phyloP scores from a whole-genome alignment of 2,113 vertebrate species.

The Oryctolagus cuniculus region DNA sequence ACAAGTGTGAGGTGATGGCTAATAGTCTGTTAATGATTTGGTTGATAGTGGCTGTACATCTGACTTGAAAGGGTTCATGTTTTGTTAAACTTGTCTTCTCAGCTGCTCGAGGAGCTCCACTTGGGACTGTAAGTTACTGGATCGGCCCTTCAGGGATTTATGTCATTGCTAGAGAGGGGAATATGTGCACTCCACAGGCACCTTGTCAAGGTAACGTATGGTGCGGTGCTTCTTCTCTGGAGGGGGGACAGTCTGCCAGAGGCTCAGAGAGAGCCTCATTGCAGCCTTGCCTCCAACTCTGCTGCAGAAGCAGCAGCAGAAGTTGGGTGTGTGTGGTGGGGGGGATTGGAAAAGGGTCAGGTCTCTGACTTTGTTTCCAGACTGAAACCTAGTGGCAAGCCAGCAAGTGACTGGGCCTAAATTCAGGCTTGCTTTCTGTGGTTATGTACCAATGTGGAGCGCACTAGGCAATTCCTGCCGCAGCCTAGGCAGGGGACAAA shows the following conservation, averaged over 20 bases:
- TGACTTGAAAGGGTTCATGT: constrained; percentile 20
- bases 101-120: constrained; percentile 88
- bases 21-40: not conserved
- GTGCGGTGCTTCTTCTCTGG: constrained; percentile 80
- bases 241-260: not conserved
- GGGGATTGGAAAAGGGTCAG: not conserved
- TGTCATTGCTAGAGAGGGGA: not conserved
- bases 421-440: not conserved
- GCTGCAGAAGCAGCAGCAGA: not conserved
- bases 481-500: not conserved
- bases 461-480: not conserved
- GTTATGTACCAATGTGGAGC: not conserved
- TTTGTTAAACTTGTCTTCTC: constrained; percentile 68
- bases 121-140: constrained; percentile 76
- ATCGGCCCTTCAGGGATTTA: constrained; percentile 49
- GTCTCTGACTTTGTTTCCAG: not conserved
- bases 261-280: not conserved
- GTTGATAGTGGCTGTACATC: not conserved
- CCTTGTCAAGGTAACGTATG: constrained; percentile 76
- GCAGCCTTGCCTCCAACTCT: not conserved
- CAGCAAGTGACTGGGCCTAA: not conserved
- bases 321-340: not conserved
- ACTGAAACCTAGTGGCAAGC: not conserved
- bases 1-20: not conserved
- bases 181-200: not conserved